Conservation (phyloP, 1,140 invertebrate species). For the Papilio polytes region DNA sequence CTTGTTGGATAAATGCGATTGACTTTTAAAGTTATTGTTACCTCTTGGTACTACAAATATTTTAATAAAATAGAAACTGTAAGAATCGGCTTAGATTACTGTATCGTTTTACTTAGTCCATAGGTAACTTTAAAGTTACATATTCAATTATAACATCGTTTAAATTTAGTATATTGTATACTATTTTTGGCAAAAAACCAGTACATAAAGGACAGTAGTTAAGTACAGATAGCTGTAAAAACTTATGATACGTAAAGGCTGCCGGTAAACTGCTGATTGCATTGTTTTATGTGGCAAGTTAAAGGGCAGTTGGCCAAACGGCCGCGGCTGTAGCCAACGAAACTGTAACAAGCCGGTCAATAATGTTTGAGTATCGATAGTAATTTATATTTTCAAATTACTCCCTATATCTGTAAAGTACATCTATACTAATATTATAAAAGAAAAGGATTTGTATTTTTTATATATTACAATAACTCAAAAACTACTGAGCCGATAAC, state of each 20-base stretch:
- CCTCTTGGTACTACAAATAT: no score
- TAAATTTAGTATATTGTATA: neutral
- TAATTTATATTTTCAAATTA: neutral
- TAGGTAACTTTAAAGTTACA: no score
- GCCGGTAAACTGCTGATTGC: neutral
- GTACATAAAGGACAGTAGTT: neutral
- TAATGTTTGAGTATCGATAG: neutral
- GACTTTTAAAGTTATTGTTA: no score
- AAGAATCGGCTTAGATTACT: no score
- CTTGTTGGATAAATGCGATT: no score
- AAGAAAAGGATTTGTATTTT: no score
- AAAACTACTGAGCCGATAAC: no score
- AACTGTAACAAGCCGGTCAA: neutral
- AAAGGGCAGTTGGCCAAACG: neutral
- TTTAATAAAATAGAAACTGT: no score
- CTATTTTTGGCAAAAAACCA: neutral
- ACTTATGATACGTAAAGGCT: constrained; percentile 15
- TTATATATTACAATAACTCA: no score
- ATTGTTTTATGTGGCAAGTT: constrained; percentile 20
- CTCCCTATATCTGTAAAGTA: neutral
- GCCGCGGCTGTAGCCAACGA: neutral
- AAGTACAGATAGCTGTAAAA: constrained; percentile 6
- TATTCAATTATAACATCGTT: no score
- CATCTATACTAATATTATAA: no score
- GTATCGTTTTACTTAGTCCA: no score